A percentile compares a stretch with the other conserved stretches of the same genome.
These are phyloP conservation scores for Trisateles emortualis DNA, from an alignment of 2,888 invertebrate species.

Conservation along the genomic window DNA sequence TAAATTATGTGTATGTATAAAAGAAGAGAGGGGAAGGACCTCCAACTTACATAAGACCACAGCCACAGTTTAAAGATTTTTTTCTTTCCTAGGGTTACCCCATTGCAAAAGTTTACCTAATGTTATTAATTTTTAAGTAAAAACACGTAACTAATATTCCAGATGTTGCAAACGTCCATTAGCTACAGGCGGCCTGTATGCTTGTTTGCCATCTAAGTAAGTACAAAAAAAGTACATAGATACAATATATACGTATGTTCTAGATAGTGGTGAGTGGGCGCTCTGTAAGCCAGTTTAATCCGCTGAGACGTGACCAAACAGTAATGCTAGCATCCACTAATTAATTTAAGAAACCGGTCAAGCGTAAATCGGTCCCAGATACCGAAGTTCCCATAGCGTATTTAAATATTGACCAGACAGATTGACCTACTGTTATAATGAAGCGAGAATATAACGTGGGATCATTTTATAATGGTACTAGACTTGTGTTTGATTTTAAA, in stretches of 20 bases:
- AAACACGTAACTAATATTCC: too few species aligned
- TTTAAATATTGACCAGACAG: constrained; percentile 23
- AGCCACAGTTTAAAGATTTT: too few species aligned
- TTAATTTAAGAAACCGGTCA: constrained; percentile 50
- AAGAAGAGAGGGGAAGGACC: too few species aligned
- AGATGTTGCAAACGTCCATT: too few species aligned
- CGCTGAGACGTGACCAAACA: constrained; percentile 45
- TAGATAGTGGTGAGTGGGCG: constrained; percentile 21
- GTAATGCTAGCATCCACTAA: constrained; percentile 47
- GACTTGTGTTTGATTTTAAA: constrained; percentile 1
- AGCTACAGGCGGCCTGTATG: too few species aligned
- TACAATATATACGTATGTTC: constrained; percentile 1
- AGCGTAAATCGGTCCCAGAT: constrained; percentile 32
- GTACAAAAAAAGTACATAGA: neutral
- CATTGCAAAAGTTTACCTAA: too few species aligned
- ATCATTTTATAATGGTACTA: constrained; percentile 14
- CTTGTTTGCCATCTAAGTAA: too few species aligned
- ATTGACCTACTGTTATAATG: constrained; percentile 34
- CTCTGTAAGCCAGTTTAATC: constrained; percentile 19
- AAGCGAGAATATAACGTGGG: constrained; percentile 10
- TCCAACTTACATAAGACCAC: too few species aligned
- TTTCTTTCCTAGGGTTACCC: too few species aligned
- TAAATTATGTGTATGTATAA: too few species aligned
- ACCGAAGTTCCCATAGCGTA: constrained; percentile 29
- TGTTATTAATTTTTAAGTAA: too few species aligned